These are phyloP conservation scores for Crocallis elinguaria DNA, from an alignment of 2,888 invertebrate genomes.

Conservation along the genomic window DNA sequence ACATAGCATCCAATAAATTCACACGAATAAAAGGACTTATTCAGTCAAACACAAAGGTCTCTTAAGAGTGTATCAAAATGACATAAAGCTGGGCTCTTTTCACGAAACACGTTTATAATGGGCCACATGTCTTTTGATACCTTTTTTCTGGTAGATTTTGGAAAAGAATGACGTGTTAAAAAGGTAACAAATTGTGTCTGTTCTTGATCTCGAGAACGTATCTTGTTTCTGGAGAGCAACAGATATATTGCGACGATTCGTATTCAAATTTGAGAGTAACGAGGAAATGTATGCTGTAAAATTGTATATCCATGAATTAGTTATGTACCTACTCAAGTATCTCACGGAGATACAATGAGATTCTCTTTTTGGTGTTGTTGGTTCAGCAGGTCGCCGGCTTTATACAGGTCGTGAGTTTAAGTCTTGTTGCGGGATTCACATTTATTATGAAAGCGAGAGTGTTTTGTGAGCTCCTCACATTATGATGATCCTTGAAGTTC, in stretches of 20 bases:
- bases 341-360: neutral
- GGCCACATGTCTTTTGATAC: conserved; percentile 71
- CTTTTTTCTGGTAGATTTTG: conserved; percentile 62
- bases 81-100: conserved; percentile 80
- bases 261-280: conserved; percentile 56
- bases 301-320: conserved; percentile 4
- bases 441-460: too few relatives aligned
- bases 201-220: conserved; percentile 43
- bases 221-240: conserved; percentile 58
- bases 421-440: too few relatives aligned
- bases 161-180: conserved; percentile 83
- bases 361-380: too few relatives aligned
- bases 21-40: conserved; percentile 63
- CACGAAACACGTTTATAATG: conserved; percentile 75
- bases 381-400: too few relatives aligned
- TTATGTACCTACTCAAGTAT: neutral
- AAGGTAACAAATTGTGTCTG: conserved; percentile 73
- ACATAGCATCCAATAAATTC: conserved; percentile 56
- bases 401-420: too few relatives aligned
- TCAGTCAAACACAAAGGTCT: conserved; percentile 70
- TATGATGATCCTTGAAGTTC: too few relatives aligned
- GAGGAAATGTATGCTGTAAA: conserved; percentile 31
- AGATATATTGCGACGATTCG: conserved; percentile 64
- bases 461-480: too few relatives aligned
- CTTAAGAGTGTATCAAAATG: conserved; percentile 82